Conservation (phyloP, 1,140 invertebrate species). For the Bombus turneri region DNA sequence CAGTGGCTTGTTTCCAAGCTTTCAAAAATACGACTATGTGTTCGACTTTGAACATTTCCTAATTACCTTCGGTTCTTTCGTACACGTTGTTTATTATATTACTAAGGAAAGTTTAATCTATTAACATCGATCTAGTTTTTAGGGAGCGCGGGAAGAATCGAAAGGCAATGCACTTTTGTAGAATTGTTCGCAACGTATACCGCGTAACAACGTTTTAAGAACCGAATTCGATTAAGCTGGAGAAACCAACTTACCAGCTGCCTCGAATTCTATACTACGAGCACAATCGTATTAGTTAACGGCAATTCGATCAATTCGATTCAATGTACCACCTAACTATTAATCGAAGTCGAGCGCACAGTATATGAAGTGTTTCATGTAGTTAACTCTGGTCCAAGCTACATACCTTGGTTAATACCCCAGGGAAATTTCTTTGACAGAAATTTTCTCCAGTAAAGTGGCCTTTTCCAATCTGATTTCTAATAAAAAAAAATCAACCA, state of each 20-base stretch:
- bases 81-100: no score
- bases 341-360: not conserved
- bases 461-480: not conserved
- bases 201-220: not conserved
- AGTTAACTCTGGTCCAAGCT: conserved; percentile 24
- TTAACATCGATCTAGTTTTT: no score
- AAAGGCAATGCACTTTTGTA: not conserved
- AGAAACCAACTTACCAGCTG: not conserved
- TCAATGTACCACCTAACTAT: not conserved
- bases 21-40: no score
- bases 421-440: conserved; percentile 45
- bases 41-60: no score
- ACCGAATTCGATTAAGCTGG: not conserved
- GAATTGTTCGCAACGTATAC: not conserved
- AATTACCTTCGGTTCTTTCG: no score
- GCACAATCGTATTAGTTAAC: not conserved
- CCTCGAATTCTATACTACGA: not conserved
- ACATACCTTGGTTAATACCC: not conserved
- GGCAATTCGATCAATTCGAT: not conserved
- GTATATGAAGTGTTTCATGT: not conserved
- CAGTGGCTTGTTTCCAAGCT: no score
- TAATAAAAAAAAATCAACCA: not conserved
- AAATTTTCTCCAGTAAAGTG: conserved; percentile 20
- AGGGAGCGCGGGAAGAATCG: no score
- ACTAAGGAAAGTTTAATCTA: no score